Conservation (phyloP, 2,888 invertebrate species). For the Noctua janthina region DNA sequence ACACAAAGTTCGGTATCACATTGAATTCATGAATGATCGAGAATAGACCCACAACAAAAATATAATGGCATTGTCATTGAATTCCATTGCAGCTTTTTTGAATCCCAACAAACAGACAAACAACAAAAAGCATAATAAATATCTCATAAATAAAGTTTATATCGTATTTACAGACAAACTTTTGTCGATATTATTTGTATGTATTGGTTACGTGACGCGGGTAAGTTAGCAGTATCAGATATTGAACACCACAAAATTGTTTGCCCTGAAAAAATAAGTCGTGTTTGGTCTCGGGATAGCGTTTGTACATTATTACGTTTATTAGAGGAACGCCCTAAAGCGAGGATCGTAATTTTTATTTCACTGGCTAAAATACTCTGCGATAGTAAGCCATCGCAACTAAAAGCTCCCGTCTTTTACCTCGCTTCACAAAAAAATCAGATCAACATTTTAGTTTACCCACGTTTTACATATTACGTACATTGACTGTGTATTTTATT, state of each 20-base stretch:
- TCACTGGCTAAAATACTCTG: constrained; percentile 40
- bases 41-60: constrained; percentile 20
- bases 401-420: constrained; percentile 23
- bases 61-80: constrained; percentile 14
- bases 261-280: constrained; percentile 64
- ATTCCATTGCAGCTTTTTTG: constrained; percentile 25
- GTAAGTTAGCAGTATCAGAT: constrained; percentile 63
- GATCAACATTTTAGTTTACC: constrained; percentile 44
- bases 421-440: constrained; percentile 32
- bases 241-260: constrained; percentile 67
- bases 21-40: constrained; percentile 16
- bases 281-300: constrained; percentile 47
- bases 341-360: constrained; percentile 54
- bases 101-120: constrained; percentile 34
- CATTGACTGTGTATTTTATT: constrained; percentile 55
- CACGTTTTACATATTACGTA: constrained; percentile 53
- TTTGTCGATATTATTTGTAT: constrained; percentile 68
- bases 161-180: constrained; percentile 65
- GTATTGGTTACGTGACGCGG: constrained; percentile 70
- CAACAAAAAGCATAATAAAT: constrained; percentile 53
- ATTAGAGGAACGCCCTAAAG: constrained; percentile 40
- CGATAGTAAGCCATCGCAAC: constrained; percentile 33
- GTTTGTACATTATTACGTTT: constrained; percentile 42
- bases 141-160: constrained; percentile 63
- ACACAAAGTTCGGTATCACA: background rate